Conservation (phyloP, 2,797 vertebrate species). For the Lindbergichthys nudifrons region DNA sequence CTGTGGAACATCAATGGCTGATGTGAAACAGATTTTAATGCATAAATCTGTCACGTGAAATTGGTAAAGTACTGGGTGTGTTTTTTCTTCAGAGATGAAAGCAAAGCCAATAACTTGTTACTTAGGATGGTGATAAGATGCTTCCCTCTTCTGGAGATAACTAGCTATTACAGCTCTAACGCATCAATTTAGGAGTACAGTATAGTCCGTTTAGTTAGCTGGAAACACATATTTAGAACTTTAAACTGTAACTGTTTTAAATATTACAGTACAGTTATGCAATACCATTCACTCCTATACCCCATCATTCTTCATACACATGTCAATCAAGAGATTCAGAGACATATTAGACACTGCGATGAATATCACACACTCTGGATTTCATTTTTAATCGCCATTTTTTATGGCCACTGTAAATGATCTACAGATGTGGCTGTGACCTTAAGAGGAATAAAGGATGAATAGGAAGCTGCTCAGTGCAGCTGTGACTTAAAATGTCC, state of each 20-base stretch:
- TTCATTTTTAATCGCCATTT: not conserved
- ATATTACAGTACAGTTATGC: not conserved
- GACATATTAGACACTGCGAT: not conserved
- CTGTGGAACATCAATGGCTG: not conserved
- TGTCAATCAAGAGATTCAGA: not conserved
- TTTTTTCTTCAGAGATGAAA: constrained; percentile 19
- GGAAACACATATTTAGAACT: not conserved
- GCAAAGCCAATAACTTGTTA: not conserved
- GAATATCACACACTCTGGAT: not conserved
- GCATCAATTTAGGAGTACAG: not conserved
- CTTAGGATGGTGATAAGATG: constrained; percentile 25
- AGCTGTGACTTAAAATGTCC: constrained; percentile 20
- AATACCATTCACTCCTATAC: not conserved
- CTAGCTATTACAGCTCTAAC: constrained; percentile 47
- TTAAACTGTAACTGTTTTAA: not conserved
- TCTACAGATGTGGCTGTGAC: constrained; percentile 11
- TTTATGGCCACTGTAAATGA: not conserved
- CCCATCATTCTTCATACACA: too few species aligned
- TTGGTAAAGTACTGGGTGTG: constrained; percentile 45
- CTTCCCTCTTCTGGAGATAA: constrained; percentile 68
- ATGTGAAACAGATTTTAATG: constrained; percentile 5
- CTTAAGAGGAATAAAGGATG: not conserved
- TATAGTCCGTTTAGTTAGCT: not conserved
- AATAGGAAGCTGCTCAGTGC: not conserved
- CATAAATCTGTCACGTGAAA: not conserved